phyloP scores from a whole-genome alignment of 2,888 invertebrate species.

The Ctenicera cuprea region DNA sequence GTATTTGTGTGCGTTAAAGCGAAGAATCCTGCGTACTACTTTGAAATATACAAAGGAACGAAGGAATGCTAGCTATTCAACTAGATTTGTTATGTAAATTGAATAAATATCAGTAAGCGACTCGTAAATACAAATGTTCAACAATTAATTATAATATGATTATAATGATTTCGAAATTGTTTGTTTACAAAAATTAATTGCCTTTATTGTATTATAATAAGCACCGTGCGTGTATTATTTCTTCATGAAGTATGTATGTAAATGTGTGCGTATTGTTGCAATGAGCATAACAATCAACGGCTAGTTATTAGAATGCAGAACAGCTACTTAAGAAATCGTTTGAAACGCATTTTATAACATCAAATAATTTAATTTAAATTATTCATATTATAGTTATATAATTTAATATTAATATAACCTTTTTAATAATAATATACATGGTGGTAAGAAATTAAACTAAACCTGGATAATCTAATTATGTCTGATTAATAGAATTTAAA shows the following conservation, averaged over 20 bases:
- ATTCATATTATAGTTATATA: no score
- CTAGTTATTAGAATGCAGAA: constrained; percentile 8
- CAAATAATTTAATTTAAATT: no score
- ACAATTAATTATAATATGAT: constrained; percentile 36
- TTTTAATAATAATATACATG: no score
- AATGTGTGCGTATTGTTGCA: constrained; percentile 9
- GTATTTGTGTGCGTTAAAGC: constrained; percentile 49
- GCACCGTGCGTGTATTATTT: constrained; percentile 10
- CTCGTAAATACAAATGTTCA: constrained; percentile 35
- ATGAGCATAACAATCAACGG: background rate
- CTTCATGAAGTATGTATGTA: constrained; percentile 20
- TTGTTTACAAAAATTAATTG: constrained; percentile 12
- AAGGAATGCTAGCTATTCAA: constrained; percentile 42
- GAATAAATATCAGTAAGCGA: constrained; percentile 42
- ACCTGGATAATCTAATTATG: no score
- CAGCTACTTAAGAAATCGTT: background rate
- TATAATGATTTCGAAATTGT: constrained; percentile 29
- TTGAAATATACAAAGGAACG: constrained; percentile 40
- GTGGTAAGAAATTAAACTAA: no score
- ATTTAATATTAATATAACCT: no score
- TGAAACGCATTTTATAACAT: background rate
- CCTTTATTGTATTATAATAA: constrained; percentile 31
- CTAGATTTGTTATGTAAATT: constrained; percentile 45
- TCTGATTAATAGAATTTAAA: no score
- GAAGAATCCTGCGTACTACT: constrained; percentile 46